phyloP scores from a whole-genome alignment of 2,113 vertebrate species.

The Nannospalax galili region DNA sequence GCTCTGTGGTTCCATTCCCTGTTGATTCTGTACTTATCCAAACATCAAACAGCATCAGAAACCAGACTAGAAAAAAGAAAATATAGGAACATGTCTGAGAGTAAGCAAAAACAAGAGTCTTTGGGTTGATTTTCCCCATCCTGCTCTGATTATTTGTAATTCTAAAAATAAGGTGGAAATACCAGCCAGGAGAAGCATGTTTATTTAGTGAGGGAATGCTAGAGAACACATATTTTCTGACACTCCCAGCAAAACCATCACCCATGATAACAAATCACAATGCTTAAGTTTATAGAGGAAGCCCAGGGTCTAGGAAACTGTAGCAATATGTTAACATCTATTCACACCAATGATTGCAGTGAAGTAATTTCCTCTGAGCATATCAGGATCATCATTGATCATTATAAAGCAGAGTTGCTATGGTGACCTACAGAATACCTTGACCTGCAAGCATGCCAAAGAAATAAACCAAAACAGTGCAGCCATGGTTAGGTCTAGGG shows the following conservation, averaged over 20 bases:
- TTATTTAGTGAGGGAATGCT: background rate
- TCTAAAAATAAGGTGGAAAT: background rate
- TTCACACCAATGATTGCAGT: background rate
- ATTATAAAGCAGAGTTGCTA: background rate
- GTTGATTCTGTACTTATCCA: constrained; percentile 27
- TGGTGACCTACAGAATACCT: background rate
- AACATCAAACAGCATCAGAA: constrained; percentile 44
- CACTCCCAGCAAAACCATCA: background rate
- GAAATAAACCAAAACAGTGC: background rate
- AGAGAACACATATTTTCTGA: background rate
- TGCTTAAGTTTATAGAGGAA: background rate
- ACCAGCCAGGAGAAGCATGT: rapidly evolving
- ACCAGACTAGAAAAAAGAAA: background rate
- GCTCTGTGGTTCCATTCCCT: background rate
- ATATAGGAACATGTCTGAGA: background rate
- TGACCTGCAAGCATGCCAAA: background rate
- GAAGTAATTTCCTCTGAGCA: background rate
- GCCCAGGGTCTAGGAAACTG: background rate
- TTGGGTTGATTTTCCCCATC: background rate
- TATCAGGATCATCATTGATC: background rate
- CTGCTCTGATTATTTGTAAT: background rate
- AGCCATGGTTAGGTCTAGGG: too few species aligned
- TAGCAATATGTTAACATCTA: background rate
- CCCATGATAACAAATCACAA: background rate
- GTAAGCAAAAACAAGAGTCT: background rate